These are phyloP conservation scores for Rhinolophus ferrumequinum DNA, from an alignment of 2,113 vertebrate species.

Conservation along the genomic window DNA sequence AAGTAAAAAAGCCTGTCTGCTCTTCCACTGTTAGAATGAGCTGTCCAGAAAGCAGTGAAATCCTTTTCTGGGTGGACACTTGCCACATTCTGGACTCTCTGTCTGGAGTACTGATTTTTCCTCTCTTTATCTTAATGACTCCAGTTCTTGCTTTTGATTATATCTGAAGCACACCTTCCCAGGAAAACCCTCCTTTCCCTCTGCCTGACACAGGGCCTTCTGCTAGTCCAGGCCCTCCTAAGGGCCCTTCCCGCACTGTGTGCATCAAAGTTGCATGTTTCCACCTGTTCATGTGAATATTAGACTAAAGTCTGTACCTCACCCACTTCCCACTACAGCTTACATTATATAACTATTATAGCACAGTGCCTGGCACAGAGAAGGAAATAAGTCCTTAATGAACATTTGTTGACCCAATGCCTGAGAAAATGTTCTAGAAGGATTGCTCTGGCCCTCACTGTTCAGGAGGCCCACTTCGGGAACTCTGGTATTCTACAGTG, in stretches of 20 bases:
- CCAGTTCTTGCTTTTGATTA: neutral
- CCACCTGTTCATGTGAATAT: neutral
- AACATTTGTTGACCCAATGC: neutral
- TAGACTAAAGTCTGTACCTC: neutral
- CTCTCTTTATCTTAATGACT: neutral
- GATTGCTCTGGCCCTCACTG: neutral
- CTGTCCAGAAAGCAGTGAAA: neutral
- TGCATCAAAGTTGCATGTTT: accelerated
- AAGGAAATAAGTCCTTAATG: neutral
- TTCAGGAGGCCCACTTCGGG: neutral
- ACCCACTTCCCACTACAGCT: no score
- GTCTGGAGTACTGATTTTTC: neutral
- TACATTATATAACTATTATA: neutral
- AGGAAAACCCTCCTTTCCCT: neutral
- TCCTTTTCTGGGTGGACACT: neutral
- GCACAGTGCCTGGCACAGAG: neutral
- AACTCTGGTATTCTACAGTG: neutral
- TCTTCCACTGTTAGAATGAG: neutral
- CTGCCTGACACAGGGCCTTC: neutral
- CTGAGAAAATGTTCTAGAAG: neutral
- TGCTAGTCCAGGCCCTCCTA: no score
- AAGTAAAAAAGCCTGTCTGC: neutral
- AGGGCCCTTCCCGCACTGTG: neutral
- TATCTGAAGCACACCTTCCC: neutral
- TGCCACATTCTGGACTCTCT: neutral